A percentile compares a stretch with the other conserved stretches of the same genome.
Conservation (phyloP, 2,113 vertebrate genomes). For the Mobula birostris region DNA sequence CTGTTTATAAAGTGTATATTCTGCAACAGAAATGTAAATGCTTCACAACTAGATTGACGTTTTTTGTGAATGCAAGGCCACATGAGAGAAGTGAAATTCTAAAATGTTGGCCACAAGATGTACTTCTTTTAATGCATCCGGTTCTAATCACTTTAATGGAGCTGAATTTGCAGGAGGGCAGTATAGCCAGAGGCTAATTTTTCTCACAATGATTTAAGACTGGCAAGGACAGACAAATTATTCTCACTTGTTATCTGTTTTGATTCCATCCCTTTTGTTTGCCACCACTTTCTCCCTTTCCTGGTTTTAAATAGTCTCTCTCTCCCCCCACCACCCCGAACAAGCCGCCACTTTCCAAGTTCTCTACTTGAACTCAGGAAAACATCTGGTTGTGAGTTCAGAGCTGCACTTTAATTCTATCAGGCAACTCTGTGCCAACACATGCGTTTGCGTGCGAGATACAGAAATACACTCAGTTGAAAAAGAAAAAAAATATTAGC, state of each 20-base stretch:
- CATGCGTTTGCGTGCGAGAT: constrained; percentile 25
- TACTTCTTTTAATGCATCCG: too few relatives aligned
- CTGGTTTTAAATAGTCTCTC: not conserved
- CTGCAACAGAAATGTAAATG: not conserved
- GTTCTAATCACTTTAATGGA: too few relatives aligned
- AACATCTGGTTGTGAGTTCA: constrained; percentile 29
- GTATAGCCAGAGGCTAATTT: too few relatives aligned
- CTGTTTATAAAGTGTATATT: not conserved
- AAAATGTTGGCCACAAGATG: too few relatives aligned
- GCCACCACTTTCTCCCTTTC: too few relatives aligned
- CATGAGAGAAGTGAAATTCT: too few relatives aligned
- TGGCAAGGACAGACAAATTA: too few relatives aligned
- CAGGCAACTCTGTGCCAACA: constrained; percentile 15
- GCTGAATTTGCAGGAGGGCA: too few relatives aligned
- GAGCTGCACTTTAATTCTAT: not conserved
- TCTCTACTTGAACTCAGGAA: not conserved
- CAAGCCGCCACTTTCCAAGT: constrained; percentile 6
- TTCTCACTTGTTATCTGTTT: not conserved
- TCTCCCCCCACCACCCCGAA: too few relatives aligned
- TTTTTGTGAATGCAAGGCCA: not conserved
- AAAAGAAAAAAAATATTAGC: constrained; percentile 28
- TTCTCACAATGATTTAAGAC: too few relatives aligned
- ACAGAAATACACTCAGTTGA: constrained; percentile 13
- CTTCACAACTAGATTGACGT: not conserved
- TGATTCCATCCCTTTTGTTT: not conserved